A percentile compares a stretch with the other conserved stretches of the same genome.
Conservation (phyloP, 1,140 invertebrate species). For the Delia radicum region DNA sequence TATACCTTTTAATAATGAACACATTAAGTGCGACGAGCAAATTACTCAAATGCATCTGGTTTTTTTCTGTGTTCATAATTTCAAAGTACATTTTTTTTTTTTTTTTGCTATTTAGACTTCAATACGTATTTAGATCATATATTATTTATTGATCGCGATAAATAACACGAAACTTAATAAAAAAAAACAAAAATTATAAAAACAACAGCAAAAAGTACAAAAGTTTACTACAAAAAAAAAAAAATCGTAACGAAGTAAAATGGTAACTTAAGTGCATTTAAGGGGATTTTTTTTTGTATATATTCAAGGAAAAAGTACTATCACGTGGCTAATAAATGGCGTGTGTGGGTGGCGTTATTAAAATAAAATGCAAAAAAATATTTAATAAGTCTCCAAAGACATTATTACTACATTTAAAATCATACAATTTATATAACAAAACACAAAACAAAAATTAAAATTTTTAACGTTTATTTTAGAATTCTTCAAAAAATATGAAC, state of each 20-base stretch:
- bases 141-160: constrained; percentile 4
- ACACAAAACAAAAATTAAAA: background rate
- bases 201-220: background rate
- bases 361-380: too few species aligned
- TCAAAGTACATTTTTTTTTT: background rate
- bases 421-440: background rate
- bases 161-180: background rate
- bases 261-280: background rate
- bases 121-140: constrained; percentile 1
- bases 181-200: too few species aligned
- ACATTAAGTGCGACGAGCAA: background rate
- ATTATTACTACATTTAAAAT: background rate
- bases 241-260: too few species aligned
- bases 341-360: background rate
- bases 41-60: background rate
- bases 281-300: background rate
- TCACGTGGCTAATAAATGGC: background rate
- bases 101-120: too few species aligned
- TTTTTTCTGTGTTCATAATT: background rate
- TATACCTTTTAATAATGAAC: too few species aligned
- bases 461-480: background rate
- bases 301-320: background rate
- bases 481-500: background rate
- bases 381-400: background rate
- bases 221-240: background rate